Percentiles rank a stretch among this genome's conserved stretches.
Conservation (phyloP, 2,113 vertebrate species). For the Columba livia region DNA sequence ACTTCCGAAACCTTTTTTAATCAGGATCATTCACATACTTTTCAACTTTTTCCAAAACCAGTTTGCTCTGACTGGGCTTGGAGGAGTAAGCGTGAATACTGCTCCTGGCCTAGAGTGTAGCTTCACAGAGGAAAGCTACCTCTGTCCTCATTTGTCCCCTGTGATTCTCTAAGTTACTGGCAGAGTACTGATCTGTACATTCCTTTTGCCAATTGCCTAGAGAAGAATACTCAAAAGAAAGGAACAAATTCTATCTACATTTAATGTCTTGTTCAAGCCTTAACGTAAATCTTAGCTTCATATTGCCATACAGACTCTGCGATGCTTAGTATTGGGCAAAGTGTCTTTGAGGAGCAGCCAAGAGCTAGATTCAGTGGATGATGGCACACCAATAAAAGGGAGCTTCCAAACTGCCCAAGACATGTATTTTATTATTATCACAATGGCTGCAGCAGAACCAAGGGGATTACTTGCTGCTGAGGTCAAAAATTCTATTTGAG, state of each 20-base stretch:
- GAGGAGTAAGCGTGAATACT: neutral
- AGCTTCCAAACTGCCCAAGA: neutral
- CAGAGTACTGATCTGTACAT: neutral
- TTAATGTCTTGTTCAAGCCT: neutral
- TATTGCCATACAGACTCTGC: neutral
- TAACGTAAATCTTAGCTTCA: slow-evolving; percentile 2
- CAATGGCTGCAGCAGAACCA: neutral
- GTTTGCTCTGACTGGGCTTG: neutral
- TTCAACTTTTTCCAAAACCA: neutral
- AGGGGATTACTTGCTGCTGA: neutral
- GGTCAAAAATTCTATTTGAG: neutral
- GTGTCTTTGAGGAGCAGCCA: slow-evolving; percentile 13
- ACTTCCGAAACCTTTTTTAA: neutral
- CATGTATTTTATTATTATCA: neutral
- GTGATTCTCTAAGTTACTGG: neutral
- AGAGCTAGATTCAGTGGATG: slow-evolving; percentile 43
- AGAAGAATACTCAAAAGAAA: neutral
- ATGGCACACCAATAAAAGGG: slow-evolving; percentile 6
- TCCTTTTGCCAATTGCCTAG: neutral
- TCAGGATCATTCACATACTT: neutral
- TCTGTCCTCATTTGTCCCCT: neutral
- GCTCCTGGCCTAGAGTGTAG: neutral
- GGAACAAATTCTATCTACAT: neutral
- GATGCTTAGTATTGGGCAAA: neutral
- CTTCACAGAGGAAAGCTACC: neutral